A percentile compares a stretch with the other conserved stretches of the same genome.
These are phyloP conservation scores for Amiota communis DNA, from an alignment of 2,888 invertebrate species.

Conservation along the genomic window DNA sequence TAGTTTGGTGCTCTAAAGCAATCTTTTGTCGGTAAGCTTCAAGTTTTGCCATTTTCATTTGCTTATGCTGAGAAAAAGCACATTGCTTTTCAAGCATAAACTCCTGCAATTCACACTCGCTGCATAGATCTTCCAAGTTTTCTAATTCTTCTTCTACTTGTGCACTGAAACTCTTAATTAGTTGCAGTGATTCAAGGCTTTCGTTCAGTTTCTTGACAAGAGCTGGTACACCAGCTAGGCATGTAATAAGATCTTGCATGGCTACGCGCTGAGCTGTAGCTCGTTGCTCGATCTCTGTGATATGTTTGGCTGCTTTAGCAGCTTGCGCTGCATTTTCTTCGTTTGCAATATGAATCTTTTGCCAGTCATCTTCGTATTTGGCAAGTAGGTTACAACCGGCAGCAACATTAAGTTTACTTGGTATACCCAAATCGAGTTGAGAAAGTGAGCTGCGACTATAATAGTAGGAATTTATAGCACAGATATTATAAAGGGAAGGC, in stretches of 20 bases:
- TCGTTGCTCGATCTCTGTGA: conserved; percentile 71
- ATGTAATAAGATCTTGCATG: conserved; percentile 64
- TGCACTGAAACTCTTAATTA: conserved; percentile 75
- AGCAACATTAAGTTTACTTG: conserved; percentile 72
- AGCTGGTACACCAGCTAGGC: conserved; percentile 64
- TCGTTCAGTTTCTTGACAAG: conserved; percentile 71
- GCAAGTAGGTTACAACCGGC: conserved; percentile 79
- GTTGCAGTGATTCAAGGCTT: conserved; percentile 71
- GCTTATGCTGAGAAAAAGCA: conserved; percentile 78
- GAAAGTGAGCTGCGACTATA: conserved; percentile 41
- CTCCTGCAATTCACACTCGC: conserved; percentile 78
- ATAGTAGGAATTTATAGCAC: background rate
- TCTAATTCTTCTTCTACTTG: conserved; percentile 77
- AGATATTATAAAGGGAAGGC: background rate
- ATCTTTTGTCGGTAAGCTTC: conserved; percentile 74
- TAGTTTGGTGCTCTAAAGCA: conserved; percentile 76
- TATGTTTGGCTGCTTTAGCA: conserved; percentile 73
- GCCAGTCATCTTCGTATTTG: conserved; percentile 80
- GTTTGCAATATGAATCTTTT: conserved; percentile 77
- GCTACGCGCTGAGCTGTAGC: conserved; percentile 56
- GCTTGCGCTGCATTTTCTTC: conserved; percentile 78
- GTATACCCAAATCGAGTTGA: conserved; percentile 55
- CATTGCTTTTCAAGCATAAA: conserved; percentile 78
- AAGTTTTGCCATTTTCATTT: conserved; percentile 78
- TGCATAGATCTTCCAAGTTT: conserved; percentile 78